Percentiles rank a stretch among this genome's conserved stretches.
Evolutionary conservation across 1,140 invertebrate species (phyloP).

Genomic region (Tetramorium alpestre): DNA sequence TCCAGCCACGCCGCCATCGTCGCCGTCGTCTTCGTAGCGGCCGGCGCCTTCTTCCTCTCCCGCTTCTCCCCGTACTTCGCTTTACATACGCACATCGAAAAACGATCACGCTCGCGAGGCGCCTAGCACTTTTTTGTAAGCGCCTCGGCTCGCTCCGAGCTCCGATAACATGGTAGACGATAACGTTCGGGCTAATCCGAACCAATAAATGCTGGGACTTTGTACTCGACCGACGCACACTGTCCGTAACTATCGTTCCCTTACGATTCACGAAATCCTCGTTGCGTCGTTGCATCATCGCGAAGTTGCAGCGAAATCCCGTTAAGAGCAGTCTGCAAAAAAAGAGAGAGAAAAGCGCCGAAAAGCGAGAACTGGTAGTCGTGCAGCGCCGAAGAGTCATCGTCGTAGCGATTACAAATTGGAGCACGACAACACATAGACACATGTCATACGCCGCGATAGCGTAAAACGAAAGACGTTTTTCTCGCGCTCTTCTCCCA

Average conservation of each 20-base stretch:
- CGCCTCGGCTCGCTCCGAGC: slow-evolving; percentile 55
- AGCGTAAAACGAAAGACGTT: neutral
- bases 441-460: neutral
- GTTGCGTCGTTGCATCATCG: neutral
- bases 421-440: neutral
- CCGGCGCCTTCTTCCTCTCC: slow-evolving; percentile 21
- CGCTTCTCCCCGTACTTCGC: neutral
- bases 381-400: neutral
- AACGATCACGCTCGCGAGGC: slow-evolving; percentile 63
- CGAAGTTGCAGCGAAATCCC: neutral
- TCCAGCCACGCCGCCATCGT: neutral
- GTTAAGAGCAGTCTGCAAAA: too few species aligned
- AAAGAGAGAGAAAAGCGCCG: neutral
- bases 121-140: slow-evolving; percentile 66
- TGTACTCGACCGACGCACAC: slow-evolving; percentile 69
- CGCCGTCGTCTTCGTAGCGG: neutral
- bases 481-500: too few species aligned
- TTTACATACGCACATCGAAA: slow-evolving; percentile 47
- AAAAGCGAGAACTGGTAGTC: neutral
- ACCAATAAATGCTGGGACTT: slow-evolving; percentile 78
- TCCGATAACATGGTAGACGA: slow-evolving; percentile 67
- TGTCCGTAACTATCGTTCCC: slow-evolving; percentile 60
- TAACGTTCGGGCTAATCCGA: slow-evolving; percentile 64
- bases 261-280: slow-evolving; percentile 58
- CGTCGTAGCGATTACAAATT: slow-evolving; percentile 26